phyloP scores from a whole-genome alignment of 2,888 invertebrate species.

The Agriopis marginaria region DNA sequence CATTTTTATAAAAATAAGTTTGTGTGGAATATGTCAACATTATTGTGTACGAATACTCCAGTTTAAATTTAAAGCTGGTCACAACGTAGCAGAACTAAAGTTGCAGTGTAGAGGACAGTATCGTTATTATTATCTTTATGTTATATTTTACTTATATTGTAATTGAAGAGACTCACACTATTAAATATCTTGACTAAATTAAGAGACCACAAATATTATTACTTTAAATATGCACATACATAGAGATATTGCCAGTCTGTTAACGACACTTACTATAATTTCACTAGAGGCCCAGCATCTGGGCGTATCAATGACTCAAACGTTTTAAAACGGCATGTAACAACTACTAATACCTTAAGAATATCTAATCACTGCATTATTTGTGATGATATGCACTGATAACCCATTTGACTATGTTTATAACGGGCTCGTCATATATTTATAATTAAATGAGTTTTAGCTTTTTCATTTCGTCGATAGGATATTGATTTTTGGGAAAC shows the following conservation, averaged over 20 bases:
- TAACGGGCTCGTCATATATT: slow-evolving; percentile 64
- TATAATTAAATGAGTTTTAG: slow-evolving; percentile 71
- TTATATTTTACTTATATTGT: slow-evolving; percentile 78
- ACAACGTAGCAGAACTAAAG: slow-evolving; percentile 84
- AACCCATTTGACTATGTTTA: slow-evolving; percentile 77
- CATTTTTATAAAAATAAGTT: slow-evolving; percentile 84
- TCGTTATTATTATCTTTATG: slow-evolving; percentile 73
- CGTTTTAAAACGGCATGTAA: slow-evolving; percentile 82
- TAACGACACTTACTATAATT: slow-evolving; percentile 83
- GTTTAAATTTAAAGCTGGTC: slow-evolving; percentile 84
- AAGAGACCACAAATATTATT: slow-evolving; percentile 82
- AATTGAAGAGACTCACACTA: slow-evolving; percentile 84
- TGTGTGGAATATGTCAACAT: slow-evolving; percentile 76
- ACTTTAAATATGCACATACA: slow-evolving; percentile 83
- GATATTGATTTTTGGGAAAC: slow-evolving; percentile 70
- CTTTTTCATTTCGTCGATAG: slow-evolving; percentile 70
- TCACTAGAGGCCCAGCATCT: slow-evolving; percentile 83
- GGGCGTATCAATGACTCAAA: slow-evolving; percentile 83
- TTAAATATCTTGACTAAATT: slow-evolving; percentile 86
- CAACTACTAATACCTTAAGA: slow-evolving; percentile 85
- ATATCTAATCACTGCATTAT: slow-evolving; percentile 85
- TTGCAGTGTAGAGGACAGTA: slow-evolving; percentile 79
- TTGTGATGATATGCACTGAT: slow-evolving; percentile 87
- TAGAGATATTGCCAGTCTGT: slow-evolving; percentile 86
- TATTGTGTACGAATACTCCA: slow-evolving; percentile 81